A percentile compares a stretch with the other conserved stretches of the same genome.
phyloP scores from a whole-genome alignment of 2,113 vertebrate genomes.

The Gadus macrocephalus region DNA sequence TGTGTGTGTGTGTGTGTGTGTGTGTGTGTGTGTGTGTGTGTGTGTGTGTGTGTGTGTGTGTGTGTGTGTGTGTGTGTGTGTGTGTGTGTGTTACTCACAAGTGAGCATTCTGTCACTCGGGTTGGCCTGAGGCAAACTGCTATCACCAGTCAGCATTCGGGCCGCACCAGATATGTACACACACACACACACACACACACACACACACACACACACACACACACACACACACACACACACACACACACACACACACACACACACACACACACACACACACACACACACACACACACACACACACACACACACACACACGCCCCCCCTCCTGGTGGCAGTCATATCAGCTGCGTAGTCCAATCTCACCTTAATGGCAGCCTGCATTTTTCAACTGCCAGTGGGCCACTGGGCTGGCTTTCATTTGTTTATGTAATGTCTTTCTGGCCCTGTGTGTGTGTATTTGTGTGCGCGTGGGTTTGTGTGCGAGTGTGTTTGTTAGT shows the following conservation, averaged over 20 bases:
- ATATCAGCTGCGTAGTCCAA: background rate
- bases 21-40: background rate
- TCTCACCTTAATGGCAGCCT: background rate
- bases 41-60: conserved; percentile 3
- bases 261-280: background rate
- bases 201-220: too few species aligned
- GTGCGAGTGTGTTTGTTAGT: background rate
- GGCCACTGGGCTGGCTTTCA: background rate
- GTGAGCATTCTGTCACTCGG: too few species aligned
- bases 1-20: too few species aligned
- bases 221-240: too few species aligned
- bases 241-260: too few species aligned
- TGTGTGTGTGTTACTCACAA: too few species aligned
- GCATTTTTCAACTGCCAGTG: background rate
- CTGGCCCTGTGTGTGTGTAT: conserved; percentile 10
- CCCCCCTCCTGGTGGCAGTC: background rate
- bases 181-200: too few species aligned
- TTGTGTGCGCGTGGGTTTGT: conserved; percentile 6
- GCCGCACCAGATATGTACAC: too few species aligned
- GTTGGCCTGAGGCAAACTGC: too few species aligned
- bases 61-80: background rate
- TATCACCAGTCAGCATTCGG: too few species aligned
- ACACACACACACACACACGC: background rate
- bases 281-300: too few species aligned
- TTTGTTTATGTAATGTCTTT: too few species aligned